A percentile compares a stretch with the other conserved stretches of the same genome.
phyloP scores from a whole-genome alignment of 64 coral and sea anemone species.

The Stichodactyla helianthus region DNA sequence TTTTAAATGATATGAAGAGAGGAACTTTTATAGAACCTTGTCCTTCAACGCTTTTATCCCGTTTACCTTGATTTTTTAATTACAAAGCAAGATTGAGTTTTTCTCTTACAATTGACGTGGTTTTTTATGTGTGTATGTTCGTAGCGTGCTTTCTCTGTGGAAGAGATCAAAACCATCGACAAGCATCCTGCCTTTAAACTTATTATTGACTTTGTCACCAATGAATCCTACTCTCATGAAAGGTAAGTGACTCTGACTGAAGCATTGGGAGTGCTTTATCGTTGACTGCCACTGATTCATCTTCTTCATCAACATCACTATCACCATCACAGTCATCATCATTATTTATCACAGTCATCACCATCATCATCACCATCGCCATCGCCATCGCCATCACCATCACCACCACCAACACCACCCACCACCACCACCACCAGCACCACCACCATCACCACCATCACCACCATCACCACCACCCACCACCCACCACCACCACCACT shows the following conservation, averaged over 20 bases:
- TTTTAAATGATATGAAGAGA: too few species aligned
- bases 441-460: neutral
- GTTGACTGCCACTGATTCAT: neutral
- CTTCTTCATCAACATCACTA: neutral
- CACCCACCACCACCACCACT: neutral
- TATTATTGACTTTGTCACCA: slow-evolving; percentile 94
- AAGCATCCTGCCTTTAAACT: slow-evolving; percentile 95
- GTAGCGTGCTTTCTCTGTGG: slow-evolving; percentile 68
- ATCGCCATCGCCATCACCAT: neutral
- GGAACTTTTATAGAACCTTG: too few species aligned
- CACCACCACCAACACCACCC: neutral
- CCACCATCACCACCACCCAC: neutral
- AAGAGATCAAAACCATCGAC: slow-evolving; percentile 84
- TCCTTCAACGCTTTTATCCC: too few species aligned
- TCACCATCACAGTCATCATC: neutral
- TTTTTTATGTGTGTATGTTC: neutral
- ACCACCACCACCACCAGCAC: neutral
- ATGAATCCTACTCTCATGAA: slow-evolving; percentile 81
- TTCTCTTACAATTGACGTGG: neutral
- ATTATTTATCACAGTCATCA: neutral
- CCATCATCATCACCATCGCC: too few species aligned
- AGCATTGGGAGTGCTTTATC: too few species aligned
- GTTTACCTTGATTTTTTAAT: too few species aligned
- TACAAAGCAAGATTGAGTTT: neutral
- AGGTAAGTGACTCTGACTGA: slow-evolving; percentile 41